Evolutionary conservation across 2,113 vertebrate species (phyloP), one percentile per base, ranked within the genome.

Genomic region (Gadus macrocephalus): DNA sequence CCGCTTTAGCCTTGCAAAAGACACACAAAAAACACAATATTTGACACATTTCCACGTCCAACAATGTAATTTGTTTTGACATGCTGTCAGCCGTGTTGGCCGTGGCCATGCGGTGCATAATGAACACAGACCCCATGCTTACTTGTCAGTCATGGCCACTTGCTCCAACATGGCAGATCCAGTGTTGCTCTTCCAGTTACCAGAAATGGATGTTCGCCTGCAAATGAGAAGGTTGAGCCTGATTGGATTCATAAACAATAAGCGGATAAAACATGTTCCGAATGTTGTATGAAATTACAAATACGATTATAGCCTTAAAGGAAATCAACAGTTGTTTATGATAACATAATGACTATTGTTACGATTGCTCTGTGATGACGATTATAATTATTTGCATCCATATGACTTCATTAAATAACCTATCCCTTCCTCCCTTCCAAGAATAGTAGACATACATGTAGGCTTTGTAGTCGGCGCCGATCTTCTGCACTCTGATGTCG

Each of bases 111-210:
- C 72, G n/a, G 5, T 58, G 81, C 69, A 28, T 78, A 74, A 69
- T 70, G 77, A 66, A 84, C 73, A 73, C 55, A 31, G 58, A 76
- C 67, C 16, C 0, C 1, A 19, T 42, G 75, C 95, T 95, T 88
- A 98, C 97, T 95, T 96, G 85, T 98, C 96, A 86, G 97, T 96
- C 97, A 99, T 98, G 81, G 97, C 97, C 64, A 99, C 96, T 91
- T 99, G 97, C 86, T 99, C 97, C 92, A 99, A 84, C 97, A 99
- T 99, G 66, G 97, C 97, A 69, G 97, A 98, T 70, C 97, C 97
- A 0, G 95, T 98, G 89, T 98, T 99, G 64, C 96, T 98, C 90
- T 99, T 99, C 97, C 97, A 99, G 88, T 98, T 99, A 78, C 97
- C 97, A 19, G 97, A 99, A 90, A 99, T 97, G 20, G 97, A 99